Evolutionary conservation across 2,113 vertebrate species (phyloP).

Genomic region (Saccopteryx leptura): DNA sequence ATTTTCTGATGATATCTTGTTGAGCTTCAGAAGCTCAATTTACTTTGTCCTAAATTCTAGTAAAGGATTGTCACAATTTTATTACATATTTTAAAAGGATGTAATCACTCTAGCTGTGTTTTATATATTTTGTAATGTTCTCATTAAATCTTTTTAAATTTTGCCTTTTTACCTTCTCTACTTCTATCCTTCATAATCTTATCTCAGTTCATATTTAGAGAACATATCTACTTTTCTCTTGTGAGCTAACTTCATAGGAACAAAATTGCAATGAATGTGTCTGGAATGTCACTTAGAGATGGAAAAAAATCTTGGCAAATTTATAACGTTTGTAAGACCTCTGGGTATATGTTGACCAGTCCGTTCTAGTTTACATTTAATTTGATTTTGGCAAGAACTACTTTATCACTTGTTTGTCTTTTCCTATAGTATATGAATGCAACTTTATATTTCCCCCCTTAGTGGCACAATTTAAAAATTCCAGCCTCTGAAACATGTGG

Average conservation of each 20-base stretch:
- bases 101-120: conserved; percentile 25
- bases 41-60: conserved; percentile 34
- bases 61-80: conserved; percentile 48
- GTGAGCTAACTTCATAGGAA: background rate
- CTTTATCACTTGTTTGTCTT: conserved; percentile 30
- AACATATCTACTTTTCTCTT: too few species aligned
- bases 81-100: conserved; percentile 44
- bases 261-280: conserved; percentile 8
- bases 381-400: conserved; percentile 62
- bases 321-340: conserved; percentile 38
- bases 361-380: conserved; percentile 35
- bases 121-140: conserved; percentile 39
- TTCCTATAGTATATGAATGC: conserved; percentile 28
- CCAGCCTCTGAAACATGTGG: conserved; percentile 10
- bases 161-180: background rate
- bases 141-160: background rate
- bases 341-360: background rate
- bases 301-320: conserved; percentile 39
- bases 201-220: background rate
- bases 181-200: conserved; percentile 21
- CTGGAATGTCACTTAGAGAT: conserved; percentile 53
- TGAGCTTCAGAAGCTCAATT: conserved; percentile 51
- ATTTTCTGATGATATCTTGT: conserved; percentile 12
- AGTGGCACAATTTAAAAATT: conserved; percentile 36
- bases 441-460: background rate